Conservation (phyloP, 2,888 invertebrate species). For the Chrysolina americana region DNA sequence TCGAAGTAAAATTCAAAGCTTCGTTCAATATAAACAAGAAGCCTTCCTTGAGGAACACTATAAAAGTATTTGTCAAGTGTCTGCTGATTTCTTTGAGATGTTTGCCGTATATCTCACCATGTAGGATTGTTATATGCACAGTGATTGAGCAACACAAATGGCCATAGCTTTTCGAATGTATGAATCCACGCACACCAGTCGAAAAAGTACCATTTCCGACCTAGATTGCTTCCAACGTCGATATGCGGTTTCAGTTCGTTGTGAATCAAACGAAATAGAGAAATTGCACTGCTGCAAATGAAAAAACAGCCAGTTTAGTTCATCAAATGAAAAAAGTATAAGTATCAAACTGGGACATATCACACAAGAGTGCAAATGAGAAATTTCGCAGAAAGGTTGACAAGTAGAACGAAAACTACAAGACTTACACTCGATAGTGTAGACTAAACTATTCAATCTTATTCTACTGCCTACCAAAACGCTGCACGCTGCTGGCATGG, state of each 20-base stretch:
- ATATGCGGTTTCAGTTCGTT: neutral
- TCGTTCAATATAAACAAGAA: too few species aligned
- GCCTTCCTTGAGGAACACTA: neutral
- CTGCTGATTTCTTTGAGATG: too few species aligned
- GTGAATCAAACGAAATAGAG: neutral
- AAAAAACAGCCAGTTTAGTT: slow-evolving; percentile 47
- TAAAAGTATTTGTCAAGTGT: too few species aligned
- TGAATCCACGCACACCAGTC: slow-evolving; percentile 6
- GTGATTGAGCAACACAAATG: too few species aligned
- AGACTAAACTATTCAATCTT: slow-evolving; percentile 54
- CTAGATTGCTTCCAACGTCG: slow-evolving; percentile 13
- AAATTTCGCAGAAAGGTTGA: slow-evolving; percentile 32
- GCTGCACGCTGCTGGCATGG: slow-evolving; percentile 60
- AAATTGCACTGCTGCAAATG: neutral
- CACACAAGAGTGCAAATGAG: slow-evolving; percentile 32
- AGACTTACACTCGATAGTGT: slow-evolving; percentile 58
- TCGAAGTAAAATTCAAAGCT: too few species aligned
- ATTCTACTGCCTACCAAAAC: slow-evolving; percentile 62
- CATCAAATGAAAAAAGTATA: slow-evolving; percentile 58
- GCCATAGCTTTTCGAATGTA: neutral
- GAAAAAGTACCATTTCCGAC: neutral
- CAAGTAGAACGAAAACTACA: slow-evolving; percentile 45
- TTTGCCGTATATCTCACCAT: too few species aligned
- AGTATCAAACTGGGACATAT: slow-evolving; percentile 29
- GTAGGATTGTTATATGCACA: too few species aligned